A percentile compares a stretch with the other conserved stretches of the same genome.
These are phyloP conservation scores for Orestias chungarensis DNA, from an alignment of 2,797 vertebrate species.

Conservation along the genomic window DNA sequence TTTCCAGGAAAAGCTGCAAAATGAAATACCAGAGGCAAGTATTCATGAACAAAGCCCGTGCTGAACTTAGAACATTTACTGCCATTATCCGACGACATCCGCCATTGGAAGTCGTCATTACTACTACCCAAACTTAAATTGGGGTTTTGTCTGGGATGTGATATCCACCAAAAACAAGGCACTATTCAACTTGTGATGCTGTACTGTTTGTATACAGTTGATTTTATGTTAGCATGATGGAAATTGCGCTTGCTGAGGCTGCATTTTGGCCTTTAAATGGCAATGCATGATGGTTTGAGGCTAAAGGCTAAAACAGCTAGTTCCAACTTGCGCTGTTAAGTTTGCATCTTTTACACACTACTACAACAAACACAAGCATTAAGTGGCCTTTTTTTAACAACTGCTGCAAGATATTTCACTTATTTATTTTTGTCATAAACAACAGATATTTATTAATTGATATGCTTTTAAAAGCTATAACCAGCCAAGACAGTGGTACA, in stretches of 20 bases:
- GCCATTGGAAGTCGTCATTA: constrained; percentile 68
- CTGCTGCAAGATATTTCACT: constrained; percentile 74
- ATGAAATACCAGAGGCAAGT: constrained; percentile 24
- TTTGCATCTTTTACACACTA: constrained; percentile 54
- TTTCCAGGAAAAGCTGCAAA: constrained; percentile 33
- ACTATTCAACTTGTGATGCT: constrained; percentile 51
- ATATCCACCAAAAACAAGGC: constrained; percentile 41
- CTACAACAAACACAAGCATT: constrained; percentile 60
- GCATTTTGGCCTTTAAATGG: constrained; percentile 46
- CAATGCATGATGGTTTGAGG: constrained; percentile 63
- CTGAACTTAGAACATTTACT: constrained; percentile 46
- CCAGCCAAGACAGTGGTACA: constrained; percentile 72
- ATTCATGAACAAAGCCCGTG: constrained; percentile 38
- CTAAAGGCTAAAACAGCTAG: constrained; percentile 42
- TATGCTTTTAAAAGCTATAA: constrained; percentile 70
- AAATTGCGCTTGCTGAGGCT: constrained; percentile 36
- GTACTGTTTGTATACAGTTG: constrained; percentile 53
- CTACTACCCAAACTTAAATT: constrained; percentile 19
- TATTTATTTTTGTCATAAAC: constrained; percentile 71
- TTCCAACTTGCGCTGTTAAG: constrained; percentile 58
- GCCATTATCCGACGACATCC: constrained; percentile 45
- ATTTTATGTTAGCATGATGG: constrained; percentile 59
- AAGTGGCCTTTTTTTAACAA: constrained; percentile 79
- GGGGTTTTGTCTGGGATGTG: constrained; percentile 28
- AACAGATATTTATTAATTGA: constrained; percentile 63